Evolutionary conservation across 1,140 invertebrate genomes (phyloP).

Genomic region (Aleiodes sp.): DNA sequence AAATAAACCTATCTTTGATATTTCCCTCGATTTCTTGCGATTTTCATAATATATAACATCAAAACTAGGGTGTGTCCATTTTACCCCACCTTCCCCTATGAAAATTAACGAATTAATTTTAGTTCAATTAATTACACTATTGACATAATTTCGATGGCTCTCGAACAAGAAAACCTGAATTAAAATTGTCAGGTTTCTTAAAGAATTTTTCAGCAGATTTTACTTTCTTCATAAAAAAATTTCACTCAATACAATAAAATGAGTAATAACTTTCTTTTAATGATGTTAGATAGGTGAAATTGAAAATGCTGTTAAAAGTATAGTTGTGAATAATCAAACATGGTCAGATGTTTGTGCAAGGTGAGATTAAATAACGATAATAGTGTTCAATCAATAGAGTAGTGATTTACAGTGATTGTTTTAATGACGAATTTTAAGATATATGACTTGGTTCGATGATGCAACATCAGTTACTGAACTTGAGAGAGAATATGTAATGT

Average conservation of each 20-base stretch:
- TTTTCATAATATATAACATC: too few species aligned
- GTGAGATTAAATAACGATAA: conserved; percentile 45
- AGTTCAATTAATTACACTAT: too few species aligned
- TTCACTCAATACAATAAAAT: background rate
- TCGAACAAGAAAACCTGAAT: too few species aligned
- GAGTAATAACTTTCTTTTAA: background rate
- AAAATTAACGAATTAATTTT: too few species aligned
- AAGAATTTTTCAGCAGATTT: background rate
- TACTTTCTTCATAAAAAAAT: background rate
- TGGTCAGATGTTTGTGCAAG: conserved; percentile 65
- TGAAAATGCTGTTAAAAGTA: conserved; percentile 54
- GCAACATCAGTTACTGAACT: conserved; percentile 33
- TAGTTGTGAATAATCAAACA: conserved; percentile 54
- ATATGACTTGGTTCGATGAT: conserved; percentile 57
- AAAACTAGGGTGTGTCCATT: too few species aligned
- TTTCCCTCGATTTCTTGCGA: too few species aligned
- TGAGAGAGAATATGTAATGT: conserved; percentile 19
- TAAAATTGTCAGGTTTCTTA: conserved; percentile 21
- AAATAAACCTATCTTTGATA: too few species aligned
- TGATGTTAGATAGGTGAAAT: conserved; percentile 59
- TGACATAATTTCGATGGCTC: too few species aligned
- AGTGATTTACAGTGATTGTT: conserved; percentile 16
- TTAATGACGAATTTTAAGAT: conserved; percentile 40
- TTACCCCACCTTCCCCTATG: too few species aligned
- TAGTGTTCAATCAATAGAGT: background rate